These are phyloP conservation scores for Cylas formicarius DNA, from an alignment of 1,140 invertebrate species.

Conservation along the genomic window DNA sequence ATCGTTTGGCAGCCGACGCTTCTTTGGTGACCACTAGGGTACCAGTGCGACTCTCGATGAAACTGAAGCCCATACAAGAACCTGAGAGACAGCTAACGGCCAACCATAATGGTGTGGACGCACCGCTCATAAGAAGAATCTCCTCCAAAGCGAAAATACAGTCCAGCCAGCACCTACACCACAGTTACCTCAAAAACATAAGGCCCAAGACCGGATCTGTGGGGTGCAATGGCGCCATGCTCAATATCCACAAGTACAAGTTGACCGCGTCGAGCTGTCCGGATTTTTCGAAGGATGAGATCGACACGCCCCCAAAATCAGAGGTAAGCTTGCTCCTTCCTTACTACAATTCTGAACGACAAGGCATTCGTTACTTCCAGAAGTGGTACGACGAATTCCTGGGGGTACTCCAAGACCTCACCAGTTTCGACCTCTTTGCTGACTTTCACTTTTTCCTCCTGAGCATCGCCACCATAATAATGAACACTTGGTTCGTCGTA, in stretches of 20 bases:
- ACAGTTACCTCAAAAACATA: slow-evolving; percentile 17
- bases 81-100: background rate
- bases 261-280: slow-evolving; percentile 80
- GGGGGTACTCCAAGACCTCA: slow-evolving; percentile 61
- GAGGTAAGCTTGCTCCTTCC: too few species aligned
- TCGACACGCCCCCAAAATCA: too few species aligned
- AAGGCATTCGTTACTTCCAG: too few species aligned
- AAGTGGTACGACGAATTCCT: slow-evolving; percentile 65
- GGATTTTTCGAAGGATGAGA: slow-evolving; percentile 41
- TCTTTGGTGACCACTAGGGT: slow-evolving; percentile 14
- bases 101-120: background rate
- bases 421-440: slow-evolving; percentile 70
- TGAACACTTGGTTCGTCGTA: slow-evolving; percentile 85
- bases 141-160: slow-evolving; percentile 2
- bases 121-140: slow-evolving; percentile 1
- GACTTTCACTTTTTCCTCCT: slow-evolving; percentile 73
- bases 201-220: slow-evolving; percentile 39
- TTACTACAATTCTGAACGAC: too few species aligned
- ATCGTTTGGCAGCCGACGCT: slow-evolving; percentile 32
- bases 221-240: slow-evolving; percentile 65
- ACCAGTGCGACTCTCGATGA: slow-evolving; percentile 20
- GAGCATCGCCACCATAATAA: slow-evolving; percentile 71
- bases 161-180: slow-evolving; percentile 8
- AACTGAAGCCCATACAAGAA: slow-evolving; percentile 1
- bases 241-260: slow-evolving; percentile 71